A percentile compares a stretch with the other conserved stretches of the same genome.
phyloP scores from a whole-genome alignment of 2,888 invertebrate species.

The Rosalia funebris region DNA sequence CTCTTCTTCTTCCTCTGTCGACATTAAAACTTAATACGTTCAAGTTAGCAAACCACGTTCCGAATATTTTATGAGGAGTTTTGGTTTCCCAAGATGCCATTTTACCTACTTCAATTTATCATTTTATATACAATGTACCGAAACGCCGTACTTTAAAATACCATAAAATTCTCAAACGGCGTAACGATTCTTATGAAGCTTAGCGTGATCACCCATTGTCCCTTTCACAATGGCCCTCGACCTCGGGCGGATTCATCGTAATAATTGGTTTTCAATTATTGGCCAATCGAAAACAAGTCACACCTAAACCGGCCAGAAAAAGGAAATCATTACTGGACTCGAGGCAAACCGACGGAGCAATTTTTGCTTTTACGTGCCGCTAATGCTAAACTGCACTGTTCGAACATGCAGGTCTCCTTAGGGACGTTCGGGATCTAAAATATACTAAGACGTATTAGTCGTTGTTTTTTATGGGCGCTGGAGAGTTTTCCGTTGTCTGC shows the following conservation, averaged over 20 bases:
- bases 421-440: conserved; percentile 41
- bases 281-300: conserved; percentile 51
- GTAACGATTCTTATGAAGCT: no score
- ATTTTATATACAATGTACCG: no score
- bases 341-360: conserved; percentile 53
- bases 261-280: conserved; percentile 52
- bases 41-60: no score
- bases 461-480: conserved; percentile 23
- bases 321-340: conserved; percentile 45
- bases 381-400: conserved; percentile 46
- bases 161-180: no score
- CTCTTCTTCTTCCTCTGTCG: no score
- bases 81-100: no score
- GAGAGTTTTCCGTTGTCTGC: not conserved
- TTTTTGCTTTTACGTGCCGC: conserved; percentile 54
- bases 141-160: no score
- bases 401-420: conserved; percentile 43
- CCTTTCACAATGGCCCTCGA: not conserved
- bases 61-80: no score
- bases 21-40: no score
- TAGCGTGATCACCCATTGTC: not conserved
- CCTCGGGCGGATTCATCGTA: conserved; percentile 9
- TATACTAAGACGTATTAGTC: conserved; percentile 30
- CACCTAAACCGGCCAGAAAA: conserved; percentile 47
- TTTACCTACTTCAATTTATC: no score